These are phyloP conservation scores for Theristus sp. DNA, from an alignment of 2,888 invertebrate species.

Conservation along the genomic window DNA sequence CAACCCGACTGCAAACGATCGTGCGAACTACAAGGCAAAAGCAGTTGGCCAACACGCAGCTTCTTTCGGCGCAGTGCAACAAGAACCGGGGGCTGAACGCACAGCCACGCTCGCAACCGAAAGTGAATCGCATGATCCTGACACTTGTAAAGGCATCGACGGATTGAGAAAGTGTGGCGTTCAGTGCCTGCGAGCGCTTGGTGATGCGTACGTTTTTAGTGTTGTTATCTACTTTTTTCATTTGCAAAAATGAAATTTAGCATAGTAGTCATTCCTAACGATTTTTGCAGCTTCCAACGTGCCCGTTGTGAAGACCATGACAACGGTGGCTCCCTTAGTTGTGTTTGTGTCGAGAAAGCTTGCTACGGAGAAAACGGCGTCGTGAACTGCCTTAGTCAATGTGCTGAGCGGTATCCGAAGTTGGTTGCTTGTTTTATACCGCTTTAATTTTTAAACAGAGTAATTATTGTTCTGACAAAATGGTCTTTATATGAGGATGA, in stretches of 20 bases:
- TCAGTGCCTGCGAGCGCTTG: background rate
- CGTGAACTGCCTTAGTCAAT: no score
- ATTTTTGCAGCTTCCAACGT: background rate
- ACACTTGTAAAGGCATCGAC: background rate
- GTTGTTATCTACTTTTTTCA: no score
- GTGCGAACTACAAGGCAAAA: no score
- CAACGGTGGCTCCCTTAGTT: background rate
- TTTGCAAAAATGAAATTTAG: background rate
- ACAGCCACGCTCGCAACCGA: background rate
- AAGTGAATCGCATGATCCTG: background rate
- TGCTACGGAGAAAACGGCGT: background rate
- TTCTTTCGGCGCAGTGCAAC: no score
- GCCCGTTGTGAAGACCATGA: background rate
- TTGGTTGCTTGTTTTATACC: no score
- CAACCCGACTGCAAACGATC: background rate
- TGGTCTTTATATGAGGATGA: no score
- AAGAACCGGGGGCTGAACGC: no score
- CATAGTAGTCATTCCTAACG: background rate
- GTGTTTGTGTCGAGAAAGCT: background rate
- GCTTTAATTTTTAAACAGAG: no score
- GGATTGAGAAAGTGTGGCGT: background rate
- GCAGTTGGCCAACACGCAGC: no score
- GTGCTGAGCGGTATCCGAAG: no score
- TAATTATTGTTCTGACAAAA: no score
- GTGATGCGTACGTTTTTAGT: background rate